Conservation (phyloP, 2,797 vertebrate species). For the Cossypha niveicapilla region DNA sequence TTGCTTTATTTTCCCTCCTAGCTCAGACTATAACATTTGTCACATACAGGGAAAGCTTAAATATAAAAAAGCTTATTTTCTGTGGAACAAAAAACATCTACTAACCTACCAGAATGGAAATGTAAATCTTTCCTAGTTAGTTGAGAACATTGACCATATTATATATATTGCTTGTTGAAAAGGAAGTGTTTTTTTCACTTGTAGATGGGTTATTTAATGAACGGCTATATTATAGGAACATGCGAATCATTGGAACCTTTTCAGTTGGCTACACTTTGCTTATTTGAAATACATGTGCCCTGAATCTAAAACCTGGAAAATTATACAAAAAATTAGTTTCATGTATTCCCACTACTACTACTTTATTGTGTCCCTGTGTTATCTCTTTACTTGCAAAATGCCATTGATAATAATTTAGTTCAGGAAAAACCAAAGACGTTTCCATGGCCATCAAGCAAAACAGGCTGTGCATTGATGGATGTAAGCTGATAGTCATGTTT, state of each 20-base stretch:
- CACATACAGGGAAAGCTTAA: conserved; percentile 17
- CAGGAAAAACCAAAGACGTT: background rate
- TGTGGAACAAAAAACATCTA: conserved; percentile 61
- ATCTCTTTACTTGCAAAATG: conserved; percentile 4
- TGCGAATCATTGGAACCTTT: conserved; percentile 63
- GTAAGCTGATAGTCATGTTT: background rate
- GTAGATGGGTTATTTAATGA: conserved; percentile 67
- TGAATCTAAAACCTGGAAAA: conserved; percentile 64
- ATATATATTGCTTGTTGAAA: conserved; percentile 65
- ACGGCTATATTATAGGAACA: conserved; percentile 62
- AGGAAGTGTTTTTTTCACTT: conserved; percentile 62
- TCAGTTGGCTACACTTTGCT: conserved; percentile 50
- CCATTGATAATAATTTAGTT: background rate
- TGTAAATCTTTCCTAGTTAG: conserved; percentile 67
- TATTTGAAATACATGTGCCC: conserved; percentile 64
- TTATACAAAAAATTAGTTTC: conserved; percentile 29
- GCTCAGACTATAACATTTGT: conserved; percentile 48
- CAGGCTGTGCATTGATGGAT: background rate
- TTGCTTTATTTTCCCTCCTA: conserved; percentile 46
- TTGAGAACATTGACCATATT: conserved; percentile 55
- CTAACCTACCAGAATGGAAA: conserved; percentile 67
- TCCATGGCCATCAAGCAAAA: background rate
- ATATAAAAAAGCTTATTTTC: conserved; percentile 36
- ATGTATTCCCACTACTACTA: conserved; percentile 15
- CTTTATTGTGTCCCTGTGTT: background rate